These are phyloP conservation scores for Prunella fulvescens DNA, from an alignment of 2,113 vertebrate species.

Conservation along the genomic window DNA sequence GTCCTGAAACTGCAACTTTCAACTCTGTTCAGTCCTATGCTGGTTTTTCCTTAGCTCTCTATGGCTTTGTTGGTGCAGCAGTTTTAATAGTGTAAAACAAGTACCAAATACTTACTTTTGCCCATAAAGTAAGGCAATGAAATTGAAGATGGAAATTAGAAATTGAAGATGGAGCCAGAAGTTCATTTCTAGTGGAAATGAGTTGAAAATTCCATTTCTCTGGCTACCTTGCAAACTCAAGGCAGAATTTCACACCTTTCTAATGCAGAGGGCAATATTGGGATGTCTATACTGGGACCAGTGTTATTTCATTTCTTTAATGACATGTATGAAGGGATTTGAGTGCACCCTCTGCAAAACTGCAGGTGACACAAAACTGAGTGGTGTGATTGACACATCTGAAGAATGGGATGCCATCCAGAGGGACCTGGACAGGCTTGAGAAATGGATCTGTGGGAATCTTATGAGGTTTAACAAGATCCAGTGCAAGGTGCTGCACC, in stretches of 20 bases:
- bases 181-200: neutral
- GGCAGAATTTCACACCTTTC: neutral
- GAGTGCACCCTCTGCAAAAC: neutral
- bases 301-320: neutral
- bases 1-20: neutral
- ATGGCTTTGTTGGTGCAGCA: neutral
- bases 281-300: neutral
- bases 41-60: neutral
- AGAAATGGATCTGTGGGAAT: neutral
- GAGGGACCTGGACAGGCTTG: neutral
- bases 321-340: neutral
- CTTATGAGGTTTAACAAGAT: neutral
- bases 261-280: neutral
- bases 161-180: neutral
- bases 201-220: neutral
- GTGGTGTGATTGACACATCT: accelerated
- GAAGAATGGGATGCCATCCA: neutral
- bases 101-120: neutral
- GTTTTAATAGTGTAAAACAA: neutral
- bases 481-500: neutral
- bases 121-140: neutral
- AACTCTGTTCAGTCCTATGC: neutral
- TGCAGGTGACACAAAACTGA: neutral
- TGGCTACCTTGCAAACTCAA: neutral
- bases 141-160: neutral